These are phyloP conservation scores for Dinomys branickii DNA, from an alignment of 2,113 vertebrate species.

Conservation along the genomic window DNA sequence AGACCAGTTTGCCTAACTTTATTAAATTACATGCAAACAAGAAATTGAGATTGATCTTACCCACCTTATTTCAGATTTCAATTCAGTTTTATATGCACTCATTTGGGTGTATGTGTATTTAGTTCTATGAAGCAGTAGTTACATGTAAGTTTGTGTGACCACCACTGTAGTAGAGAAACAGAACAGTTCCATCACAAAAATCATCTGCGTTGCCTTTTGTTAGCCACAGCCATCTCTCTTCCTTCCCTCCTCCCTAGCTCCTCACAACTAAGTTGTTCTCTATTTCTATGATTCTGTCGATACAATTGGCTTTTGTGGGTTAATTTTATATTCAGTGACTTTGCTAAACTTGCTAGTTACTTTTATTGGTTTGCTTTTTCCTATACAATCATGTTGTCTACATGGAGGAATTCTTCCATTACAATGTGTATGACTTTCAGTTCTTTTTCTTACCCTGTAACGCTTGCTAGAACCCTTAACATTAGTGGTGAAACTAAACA, in stretches of 20 bases:
- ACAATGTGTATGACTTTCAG: neutral
- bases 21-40: neutral
- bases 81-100: neutral
- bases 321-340: neutral
- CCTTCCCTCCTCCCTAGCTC: neutral
- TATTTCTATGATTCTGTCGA: neutral
- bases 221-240: neutral
- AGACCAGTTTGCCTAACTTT: neutral
- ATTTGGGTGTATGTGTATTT: neutral
- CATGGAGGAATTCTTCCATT: neutral
- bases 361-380: conserved; percentile 43
- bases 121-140: neutral
- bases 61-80: neutral
- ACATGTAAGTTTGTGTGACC: neutral
- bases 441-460: neutral
- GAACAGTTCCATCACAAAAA: neutral
- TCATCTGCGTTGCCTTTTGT: neutral
- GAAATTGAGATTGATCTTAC: neutral
- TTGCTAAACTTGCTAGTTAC: conserved; percentile 9
- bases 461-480: neutral
- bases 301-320: neutral
- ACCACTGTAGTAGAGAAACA: neutral
- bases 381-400: neutral
- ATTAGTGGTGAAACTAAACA: neutral
- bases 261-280: neutral